phyloP scores from a whole-genome alignment of 2,797 vertebrate genomes.

The Choloepus didactylus region DNA sequence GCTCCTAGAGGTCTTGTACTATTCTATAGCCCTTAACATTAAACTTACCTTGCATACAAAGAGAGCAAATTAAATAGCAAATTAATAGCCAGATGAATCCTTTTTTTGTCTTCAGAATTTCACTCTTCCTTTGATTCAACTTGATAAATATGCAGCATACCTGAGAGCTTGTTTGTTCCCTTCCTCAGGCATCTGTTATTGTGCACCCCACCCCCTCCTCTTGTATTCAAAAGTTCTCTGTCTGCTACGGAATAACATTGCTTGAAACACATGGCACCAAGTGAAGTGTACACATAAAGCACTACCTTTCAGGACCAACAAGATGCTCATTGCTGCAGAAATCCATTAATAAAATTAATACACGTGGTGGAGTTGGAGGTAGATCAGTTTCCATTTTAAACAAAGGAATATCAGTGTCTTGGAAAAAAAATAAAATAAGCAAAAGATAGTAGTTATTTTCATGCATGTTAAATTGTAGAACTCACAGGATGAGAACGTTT shows the following conservation, averaged over 20 bases:
- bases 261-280: constrained; percentile 72
- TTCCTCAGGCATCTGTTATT: neutral
- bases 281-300: constrained; percentile 67
- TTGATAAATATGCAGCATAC: neutral
- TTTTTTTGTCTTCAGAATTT: neutral
- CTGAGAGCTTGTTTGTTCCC: neutral
- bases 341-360: constrained; percentile 71
- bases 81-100: neutral
- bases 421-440: constrained; percentile 56
- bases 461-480: constrained; percentile 67
- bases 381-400: constrained; percentile 52
- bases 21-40: neutral
- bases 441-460: constrained; percentile 72
- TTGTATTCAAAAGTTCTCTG: constrained; percentile 39
- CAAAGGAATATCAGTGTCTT: constrained; percentile 55
- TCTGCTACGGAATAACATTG: constrained; percentile 16
- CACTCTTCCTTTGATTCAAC: neutral
- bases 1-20: neutral
- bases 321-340: constrained; percentile 6
- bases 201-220: neutral
- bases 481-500: constrained; percentile 65
- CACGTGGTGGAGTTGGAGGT: neutral
- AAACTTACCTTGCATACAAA: neutral
- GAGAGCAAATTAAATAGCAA: neutral
- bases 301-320: constrained; percentile 59